Conservation (phyloP, 2,797 vertebrate species). For the Coccyzus lansbergi region DNA sequence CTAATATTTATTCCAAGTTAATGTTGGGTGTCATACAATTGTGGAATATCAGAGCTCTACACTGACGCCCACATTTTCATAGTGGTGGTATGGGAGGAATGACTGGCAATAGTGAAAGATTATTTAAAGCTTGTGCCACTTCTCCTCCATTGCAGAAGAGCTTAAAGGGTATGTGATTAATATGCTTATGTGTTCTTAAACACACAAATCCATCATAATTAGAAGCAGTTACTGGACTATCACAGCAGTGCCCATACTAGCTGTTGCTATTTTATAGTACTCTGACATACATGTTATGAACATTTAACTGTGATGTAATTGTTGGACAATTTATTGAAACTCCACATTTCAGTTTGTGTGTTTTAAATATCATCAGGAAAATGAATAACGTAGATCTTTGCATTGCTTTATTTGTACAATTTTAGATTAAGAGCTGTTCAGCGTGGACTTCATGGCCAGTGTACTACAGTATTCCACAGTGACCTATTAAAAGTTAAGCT, state of each 20-base stretch:
- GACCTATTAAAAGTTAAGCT: constrained; percentile 15
- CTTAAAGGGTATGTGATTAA: constrained; percentile 33
- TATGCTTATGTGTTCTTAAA: constrained; percentile 27
- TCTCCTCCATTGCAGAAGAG: constrained; percentile 19
- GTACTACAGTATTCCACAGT: not conserved
- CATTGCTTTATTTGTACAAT: not conserved
- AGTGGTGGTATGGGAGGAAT: not conserved
- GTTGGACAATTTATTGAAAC: not conserved
- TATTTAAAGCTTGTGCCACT: constrained; percentile 25
- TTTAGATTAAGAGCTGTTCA: constrained; percentile 11
- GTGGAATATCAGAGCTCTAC: not conserved
- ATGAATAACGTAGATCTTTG: not conserved
- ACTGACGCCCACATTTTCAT: not conserved
- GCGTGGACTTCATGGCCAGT: not conserved
- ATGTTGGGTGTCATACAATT: not conserved
- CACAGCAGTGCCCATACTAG: not conserved
- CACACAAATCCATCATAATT: constrained; percentile 28
- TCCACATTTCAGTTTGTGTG: not conserved
- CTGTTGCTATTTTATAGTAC: not conserved
- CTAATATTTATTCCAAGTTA: constrained; percentile 15
- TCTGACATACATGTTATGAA: not conserved
- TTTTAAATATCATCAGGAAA: not conserved
- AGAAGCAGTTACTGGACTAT: constrained; percentile 7
- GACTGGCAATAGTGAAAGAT: not conserved
- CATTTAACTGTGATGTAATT: not conserved